These are phyloP conservation scores for Leptura quadrifasciata DNA, from an alignment of 2,888 invertebrate species.

Conservation along the genomic window DNA sequence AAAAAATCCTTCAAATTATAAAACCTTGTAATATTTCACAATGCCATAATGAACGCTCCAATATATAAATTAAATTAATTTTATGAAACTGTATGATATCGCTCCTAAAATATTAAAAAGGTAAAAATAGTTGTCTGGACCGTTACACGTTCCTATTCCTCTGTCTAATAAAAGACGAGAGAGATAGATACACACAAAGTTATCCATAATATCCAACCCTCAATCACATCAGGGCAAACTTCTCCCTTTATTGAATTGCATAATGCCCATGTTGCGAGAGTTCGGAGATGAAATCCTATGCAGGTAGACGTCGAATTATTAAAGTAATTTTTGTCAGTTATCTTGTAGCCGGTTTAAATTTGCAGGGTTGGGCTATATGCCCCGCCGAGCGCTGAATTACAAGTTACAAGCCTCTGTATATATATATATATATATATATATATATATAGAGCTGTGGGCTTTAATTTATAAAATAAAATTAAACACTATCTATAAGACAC, in stretches of 20 bases:
- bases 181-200: not conserved
- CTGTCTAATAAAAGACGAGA: not conserved
- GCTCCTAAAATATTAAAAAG: conserved; percentile 1
- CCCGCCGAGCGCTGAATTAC: too few species aligned
- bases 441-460: too few species aligned
- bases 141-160: not conserved
- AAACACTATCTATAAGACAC: too few species aligned
- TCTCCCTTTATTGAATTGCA: conserved; percentile 31
- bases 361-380: conserved; percentile 22
- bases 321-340: conserved; percentile 26
- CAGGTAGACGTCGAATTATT: conserved; percentile 34
- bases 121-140: not conserved
- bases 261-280: conserved; percentile 22
- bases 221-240: not conserved
- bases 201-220: conserved; percentile 2
- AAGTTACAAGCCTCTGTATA: too few species aligned
- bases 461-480: too few species aligned
- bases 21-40: too few species aligned
- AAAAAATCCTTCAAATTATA: not conserved
- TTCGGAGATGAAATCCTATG: conserved; percentile 15
- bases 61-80: not conserved
- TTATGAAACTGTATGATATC: too few species aligned
- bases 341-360: conserved; percentile 33
- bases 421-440: too few species aligned
- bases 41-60: not conserved